Conservation (phyloP, 2,113 vertebrate species). For the Myotis yumanensis region DNA sequence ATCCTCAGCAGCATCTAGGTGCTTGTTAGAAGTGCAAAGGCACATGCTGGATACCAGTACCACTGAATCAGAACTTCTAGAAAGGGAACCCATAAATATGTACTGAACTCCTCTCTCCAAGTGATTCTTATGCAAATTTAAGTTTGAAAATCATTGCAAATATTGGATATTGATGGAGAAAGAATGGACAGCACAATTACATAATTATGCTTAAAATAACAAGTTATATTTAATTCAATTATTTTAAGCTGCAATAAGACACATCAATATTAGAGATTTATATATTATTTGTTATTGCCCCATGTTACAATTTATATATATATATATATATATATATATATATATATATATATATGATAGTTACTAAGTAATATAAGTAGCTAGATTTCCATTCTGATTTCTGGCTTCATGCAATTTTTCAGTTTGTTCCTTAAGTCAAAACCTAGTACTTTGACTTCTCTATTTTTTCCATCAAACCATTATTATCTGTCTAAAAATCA, state of each 20-base stretch:
- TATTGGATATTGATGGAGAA: not conserved
- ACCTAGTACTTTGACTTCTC: not conserved
- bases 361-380: not conserved
- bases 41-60: rapidly evolving
- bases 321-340: not conserved
- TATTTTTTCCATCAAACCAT: not conserved
- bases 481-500: not conserved
- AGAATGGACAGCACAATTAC: not conserved
- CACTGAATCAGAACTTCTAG: not conserved
- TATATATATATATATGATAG: not conserved
- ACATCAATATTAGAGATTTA: not conserved
- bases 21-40: not conserved
- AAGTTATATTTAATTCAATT: not conserved
- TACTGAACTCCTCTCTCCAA: not conserved
- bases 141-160: not conserved
- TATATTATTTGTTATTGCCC: not conserved
- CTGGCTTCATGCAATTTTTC: not conserved
- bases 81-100: not conserved
- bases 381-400: not conserved
- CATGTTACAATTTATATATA: not conserved
- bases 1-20: too few species aligned
- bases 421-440: not conserved
- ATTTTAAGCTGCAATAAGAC: not conserved
- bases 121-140: not conserved
- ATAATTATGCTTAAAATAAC: not conserved